Conservation (phyloP, 2,888 invertebrate species). For the Miltochrista miniata region DNA sequence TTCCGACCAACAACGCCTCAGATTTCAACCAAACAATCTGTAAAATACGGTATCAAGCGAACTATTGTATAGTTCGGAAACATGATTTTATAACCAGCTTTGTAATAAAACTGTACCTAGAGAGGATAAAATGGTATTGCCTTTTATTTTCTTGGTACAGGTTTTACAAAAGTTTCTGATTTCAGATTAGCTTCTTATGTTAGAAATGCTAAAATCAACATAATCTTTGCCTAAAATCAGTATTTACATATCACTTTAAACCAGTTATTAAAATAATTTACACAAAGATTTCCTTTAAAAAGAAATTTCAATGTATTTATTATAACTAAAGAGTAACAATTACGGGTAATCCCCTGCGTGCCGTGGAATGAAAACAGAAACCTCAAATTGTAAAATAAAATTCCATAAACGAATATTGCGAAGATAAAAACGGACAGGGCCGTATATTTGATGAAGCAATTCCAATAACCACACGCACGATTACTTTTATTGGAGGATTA, state of each 20-base stretch:
- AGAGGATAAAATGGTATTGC: no score
- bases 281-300: no score
- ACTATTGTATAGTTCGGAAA: neutral
- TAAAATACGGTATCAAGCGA: constrained; percentile 19
- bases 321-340: neutral
- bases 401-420: constrained; percentile 41
- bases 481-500: constrained; percentile 76
- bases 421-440: constrained; percentile 52
- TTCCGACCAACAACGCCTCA: constrained; percentile 21
- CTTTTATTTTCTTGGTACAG: no score
- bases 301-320: constrained; percentile 1
- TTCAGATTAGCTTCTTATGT: no score
- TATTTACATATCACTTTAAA: no score
- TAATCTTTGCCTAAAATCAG: no score
- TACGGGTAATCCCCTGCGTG: constrained; percentile 19
- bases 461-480: constrained; percentile 70
- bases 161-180: no score
- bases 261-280: no score
- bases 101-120: neutral
- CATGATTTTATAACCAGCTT: neutral
- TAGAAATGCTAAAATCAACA: no score
- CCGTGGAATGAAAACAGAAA: constrained; percentile 27
- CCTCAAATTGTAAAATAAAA: constrained; percentile 43
- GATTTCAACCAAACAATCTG: constrained; percentile 38
- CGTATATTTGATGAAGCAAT: constrained; percentile 67